phyloP scores from a whole-genome alignment of 2,888 invertebrate genomes.

The Cerceris rybyensis region DNA sequence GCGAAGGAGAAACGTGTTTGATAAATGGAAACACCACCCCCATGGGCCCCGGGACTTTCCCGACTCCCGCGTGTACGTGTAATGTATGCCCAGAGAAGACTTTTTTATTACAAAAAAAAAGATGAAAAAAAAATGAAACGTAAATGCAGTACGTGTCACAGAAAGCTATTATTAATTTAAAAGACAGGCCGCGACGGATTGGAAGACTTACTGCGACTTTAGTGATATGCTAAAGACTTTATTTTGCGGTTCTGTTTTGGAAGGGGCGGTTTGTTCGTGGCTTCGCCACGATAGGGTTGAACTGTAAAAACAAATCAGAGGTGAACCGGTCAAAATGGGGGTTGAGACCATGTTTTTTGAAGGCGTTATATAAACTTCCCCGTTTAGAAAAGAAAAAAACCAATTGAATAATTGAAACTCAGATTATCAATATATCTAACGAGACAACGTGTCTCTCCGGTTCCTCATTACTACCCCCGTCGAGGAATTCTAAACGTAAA shows the following conservation, averaged over 20 bases:
- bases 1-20: conserved; percentile 5
- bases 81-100: background rate
- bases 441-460: no score
- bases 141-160: conserved; percentile 54
- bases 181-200: conserved; percentile 28
- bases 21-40: no score
- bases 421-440: no score
- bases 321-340: conserved; percentile 42
- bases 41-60: background rate
- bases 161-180: conserved; percentile 47
- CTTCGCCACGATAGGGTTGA: conserved; percentile 72
- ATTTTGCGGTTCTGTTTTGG: conserved; percentile 73
- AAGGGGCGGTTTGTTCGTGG: conserved; percentile 71
- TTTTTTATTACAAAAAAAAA: background rate
- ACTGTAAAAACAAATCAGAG: conserved; percentile 73
- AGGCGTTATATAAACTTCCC: no score
- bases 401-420: no score
- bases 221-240: conserved; percentile 76
- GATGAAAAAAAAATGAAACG: conserved; percentile 21
- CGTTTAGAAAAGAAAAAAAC: no score
- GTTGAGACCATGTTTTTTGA: conserved; percentile 12
- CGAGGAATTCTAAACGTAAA: no score
- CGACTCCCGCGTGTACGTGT: background rate
- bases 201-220: conserved; percentile 75
- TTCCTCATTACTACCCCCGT: no score